Conservation (phyloP, 2,797 vertebrate genomes). For the Propithecus perrieri region DNA sequence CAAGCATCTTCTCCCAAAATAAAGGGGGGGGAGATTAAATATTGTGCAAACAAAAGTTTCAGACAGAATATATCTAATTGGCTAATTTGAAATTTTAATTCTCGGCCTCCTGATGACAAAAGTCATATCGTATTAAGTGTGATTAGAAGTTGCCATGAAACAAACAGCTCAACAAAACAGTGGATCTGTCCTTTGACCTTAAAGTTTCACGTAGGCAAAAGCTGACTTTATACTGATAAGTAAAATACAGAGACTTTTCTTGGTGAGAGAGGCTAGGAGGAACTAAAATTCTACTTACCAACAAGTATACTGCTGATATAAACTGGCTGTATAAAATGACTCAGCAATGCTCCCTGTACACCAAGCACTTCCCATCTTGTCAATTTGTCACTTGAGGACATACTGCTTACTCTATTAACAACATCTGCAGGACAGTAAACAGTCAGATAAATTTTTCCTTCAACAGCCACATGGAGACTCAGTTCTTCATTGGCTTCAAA, state of each 20-base stretch:
- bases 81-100: constrained; percentile 24
- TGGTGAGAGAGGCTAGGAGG: background rate
- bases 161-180: constrained; percentile 7
- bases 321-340: constrained; percentile 95
- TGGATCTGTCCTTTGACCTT: background rate
- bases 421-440: constrained; percentile 86
- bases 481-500: constrained; percentile 92
- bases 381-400: constrained; percentile 95
- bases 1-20: background rate
- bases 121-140: background rate
- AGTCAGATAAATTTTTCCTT: constrained; percentile 93
- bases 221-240: background rate
- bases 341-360: constrained; percentile 95
- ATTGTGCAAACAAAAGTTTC: background rate
- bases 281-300: constrained; percentile 85
- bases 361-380: constrained; percentile 97
- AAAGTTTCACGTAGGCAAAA: background rate
- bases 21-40: background rate
- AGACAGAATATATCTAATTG: constrained; percentile 22
- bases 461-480: constrained; percentile 92
- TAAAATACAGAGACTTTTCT: background rate
- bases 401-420: constrained; percentile 88
- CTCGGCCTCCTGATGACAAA: background rate
- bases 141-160: background rate
- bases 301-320: constrained; percentile 93